phyloP scores from a whole-genome alignment of 2,113 vertebrate genomes.

The Petrocephalus zakoni region DNA sequence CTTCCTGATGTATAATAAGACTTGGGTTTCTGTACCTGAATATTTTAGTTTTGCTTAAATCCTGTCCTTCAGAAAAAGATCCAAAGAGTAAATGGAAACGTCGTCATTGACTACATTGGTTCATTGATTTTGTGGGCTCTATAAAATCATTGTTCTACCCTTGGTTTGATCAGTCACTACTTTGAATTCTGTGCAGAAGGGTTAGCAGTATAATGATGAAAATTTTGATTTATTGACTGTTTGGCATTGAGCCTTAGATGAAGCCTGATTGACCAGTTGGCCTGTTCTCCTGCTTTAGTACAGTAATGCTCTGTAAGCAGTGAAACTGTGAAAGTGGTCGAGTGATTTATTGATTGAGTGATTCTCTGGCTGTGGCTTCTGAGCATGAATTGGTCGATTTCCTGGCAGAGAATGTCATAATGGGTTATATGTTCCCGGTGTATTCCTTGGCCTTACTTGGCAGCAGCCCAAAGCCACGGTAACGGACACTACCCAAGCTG shows the following conservation, averaged over 20 bases:
- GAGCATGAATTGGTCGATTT: not conserved
- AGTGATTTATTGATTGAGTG: constrained; percentile 10
- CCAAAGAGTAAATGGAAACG: not conserved
- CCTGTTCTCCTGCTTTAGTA: not conserved
- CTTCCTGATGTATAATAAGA: not conserved
- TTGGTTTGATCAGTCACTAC: not conserved
- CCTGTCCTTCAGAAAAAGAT: not conserved
- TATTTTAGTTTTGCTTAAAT: too few species aligned
- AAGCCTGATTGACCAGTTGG: not conserved
- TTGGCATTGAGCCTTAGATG: not conserved
- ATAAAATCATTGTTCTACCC: not conserved
- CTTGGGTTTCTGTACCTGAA: not conserved
- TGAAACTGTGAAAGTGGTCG: not conserved
- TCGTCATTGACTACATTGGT: not conserved
- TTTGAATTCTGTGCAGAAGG: not conserved
- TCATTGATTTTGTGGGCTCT: not conserved
- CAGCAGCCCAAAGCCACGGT: not conserved
- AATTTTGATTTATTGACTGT: not conserved
- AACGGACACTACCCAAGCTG: not conserved
- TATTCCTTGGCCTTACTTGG: not conserved
- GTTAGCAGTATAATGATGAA: not conserved
- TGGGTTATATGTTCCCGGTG: not conserved
- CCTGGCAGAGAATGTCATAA: not conserved
- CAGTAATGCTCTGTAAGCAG: not conserved
- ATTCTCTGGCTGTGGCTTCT: not conserved